phyloP scores from a whole-genome alignment of 2,797 vertebrate genomes.

The Centropyge bicolor region DNA sequence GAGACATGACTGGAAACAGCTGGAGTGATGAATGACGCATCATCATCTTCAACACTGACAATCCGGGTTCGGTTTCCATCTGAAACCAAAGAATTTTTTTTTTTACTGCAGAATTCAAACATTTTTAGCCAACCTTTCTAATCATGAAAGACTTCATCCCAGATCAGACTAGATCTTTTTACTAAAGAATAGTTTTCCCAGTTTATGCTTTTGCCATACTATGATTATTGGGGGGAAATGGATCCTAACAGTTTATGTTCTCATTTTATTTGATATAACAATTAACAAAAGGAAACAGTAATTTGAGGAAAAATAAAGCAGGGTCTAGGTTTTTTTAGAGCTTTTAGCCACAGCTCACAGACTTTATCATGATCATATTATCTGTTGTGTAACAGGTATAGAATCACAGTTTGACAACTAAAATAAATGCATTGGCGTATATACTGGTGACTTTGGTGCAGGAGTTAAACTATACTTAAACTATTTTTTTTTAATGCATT shows the following conservation, averaged over 20 bases:
- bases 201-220: no score
- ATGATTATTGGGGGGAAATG: neutral
- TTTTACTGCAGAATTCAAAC: neutral
- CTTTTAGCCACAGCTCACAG: no score
- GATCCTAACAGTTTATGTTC: neutral
- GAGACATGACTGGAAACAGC: conserved; percentile 23
- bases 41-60: conserved; percentile 12
- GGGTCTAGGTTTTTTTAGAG: no score
- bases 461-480: neutral
- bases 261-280: neutral
- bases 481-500: no score
- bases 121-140: neutral
- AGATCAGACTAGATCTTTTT: no score
- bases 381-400: neutral
- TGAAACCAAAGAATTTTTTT: neutral
- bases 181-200: no score
- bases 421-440: neutral
- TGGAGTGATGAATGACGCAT: conserved; percentile 34
- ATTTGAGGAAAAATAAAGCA: neutral
- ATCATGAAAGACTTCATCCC: no score
- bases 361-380: no score
- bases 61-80: conserved; percentile 3
- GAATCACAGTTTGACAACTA: neutral
- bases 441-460: neutral
- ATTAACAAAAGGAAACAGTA: neutral